phyloP scores from a whole-genome alignment of 2,797 vertebrate species.

The Nyctalus aviator region DNA sequence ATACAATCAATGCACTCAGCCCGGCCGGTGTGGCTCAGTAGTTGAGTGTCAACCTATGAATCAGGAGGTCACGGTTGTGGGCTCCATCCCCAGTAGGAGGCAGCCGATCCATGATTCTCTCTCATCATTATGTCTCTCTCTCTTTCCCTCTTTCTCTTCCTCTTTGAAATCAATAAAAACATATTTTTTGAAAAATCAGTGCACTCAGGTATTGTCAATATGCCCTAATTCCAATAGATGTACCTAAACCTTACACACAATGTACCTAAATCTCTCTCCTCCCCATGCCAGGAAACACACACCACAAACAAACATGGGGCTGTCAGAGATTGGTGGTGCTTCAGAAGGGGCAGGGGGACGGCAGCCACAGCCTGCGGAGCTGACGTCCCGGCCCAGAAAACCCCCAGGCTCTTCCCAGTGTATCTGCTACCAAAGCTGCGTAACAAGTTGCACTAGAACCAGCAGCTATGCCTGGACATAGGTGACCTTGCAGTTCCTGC shows the following conservation, averaged over 20 bases:
- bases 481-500: not conserved
- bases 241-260: not conserved
- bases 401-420: not conserved
- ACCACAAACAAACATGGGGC: not conserved
- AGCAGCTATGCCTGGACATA: not conserved
- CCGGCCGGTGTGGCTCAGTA: no score
- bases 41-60: no score
- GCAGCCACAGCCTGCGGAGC: not conserved
- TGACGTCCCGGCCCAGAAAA: not conserved
- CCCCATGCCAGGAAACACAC: not conserved
- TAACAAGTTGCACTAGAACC: not conserved
- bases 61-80: no score
- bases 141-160: no score
- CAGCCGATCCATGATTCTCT: no score
- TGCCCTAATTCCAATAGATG: not conserved
- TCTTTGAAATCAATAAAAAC: no score
- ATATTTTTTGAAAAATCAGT: not conserved
- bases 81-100: no score
- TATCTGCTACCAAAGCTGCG: not conserved
- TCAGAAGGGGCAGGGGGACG: no score
- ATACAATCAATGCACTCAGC: not conserved
- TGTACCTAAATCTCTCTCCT: not conserved
- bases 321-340: not conserved
- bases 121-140: no score
- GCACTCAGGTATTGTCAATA: not conserved